phyloP scores from a whole-genome alignment of 2,113 vertebrate species.

The Speoplatyrhinus poulsoni region DNA sequence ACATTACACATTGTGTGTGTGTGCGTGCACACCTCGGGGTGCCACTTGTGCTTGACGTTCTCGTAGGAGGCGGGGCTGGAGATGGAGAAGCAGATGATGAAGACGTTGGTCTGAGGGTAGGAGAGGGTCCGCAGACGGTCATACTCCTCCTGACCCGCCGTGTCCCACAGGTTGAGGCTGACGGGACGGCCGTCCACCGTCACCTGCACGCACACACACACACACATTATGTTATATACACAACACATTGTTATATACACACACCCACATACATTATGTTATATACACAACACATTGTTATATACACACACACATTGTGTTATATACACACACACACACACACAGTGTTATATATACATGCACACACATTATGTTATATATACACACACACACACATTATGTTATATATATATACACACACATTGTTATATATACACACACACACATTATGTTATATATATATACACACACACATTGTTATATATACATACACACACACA shows the following conservation, averaged over 20 bases:
- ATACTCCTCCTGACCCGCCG: conserved; percentile 93
- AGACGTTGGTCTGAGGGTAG: conserved; percentile 95
- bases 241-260: too few species aligned
- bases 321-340: too few species aligned
- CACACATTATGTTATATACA: too few species aligned
- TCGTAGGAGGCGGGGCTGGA: conserved; percentile 92
- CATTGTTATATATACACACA: too few species aligned
- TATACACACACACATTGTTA: neutral
- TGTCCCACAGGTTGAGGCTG: conserved; percentile 93
- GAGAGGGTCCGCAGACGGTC: conserved; percentile 91
- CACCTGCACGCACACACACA: conserved; percentile 53
- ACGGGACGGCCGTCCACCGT: conserved; percentile 84
- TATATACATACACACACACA: too few species aligned
- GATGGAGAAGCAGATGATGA: conserved; percentile 96
- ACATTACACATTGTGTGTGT: too few species aligned
- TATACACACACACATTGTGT: conserved; percentile 22
- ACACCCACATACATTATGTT: too few species aligned
- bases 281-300: too few species aligned
- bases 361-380: too few species aligned
- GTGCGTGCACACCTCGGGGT: conserved; percentile 84
- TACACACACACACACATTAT: neutral
- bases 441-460: too few species aligned
- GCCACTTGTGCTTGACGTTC: conserved; percentile 96
- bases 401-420: neutral
- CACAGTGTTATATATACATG: neutral